phyloP scores from a whole-genome alignment of 1,140 invertebrate species.

The Cydia fagiglandana region DNA sequence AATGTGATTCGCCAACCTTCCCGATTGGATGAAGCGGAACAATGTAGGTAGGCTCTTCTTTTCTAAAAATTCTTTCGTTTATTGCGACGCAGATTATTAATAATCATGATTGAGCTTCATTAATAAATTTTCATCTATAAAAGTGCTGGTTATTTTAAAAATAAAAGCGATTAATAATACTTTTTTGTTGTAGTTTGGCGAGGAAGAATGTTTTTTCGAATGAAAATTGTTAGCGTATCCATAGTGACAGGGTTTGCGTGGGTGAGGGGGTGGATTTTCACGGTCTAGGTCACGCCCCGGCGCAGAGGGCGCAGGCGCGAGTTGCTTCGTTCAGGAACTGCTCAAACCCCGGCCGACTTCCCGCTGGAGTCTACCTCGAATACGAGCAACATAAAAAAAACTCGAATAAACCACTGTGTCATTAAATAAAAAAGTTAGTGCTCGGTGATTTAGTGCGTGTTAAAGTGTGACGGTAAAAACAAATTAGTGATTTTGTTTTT shows the following conservation, averaged over 20 bases:
- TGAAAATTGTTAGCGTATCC: conserved; percentile 56
- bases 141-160: background rate
- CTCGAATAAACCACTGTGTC: conserved; percentile 23
- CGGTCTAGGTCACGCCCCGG: conserved; percentile 79
- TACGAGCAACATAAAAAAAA: background rate
- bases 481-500: too few relatives aligned
- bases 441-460: too few relatives aligned
- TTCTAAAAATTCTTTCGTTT: conserved; percentile 42
- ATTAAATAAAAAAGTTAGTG: background rate
- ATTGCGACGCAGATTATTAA: conserved; percentile 33
- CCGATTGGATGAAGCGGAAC: conserved; percentile 55
- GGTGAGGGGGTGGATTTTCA: conserved; percentile 73
- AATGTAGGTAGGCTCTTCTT: conserved; percentile 45
- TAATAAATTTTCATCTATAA: background rate
- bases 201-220: conserved; percentile 38
- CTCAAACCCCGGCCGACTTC: conserved; percentile 56
- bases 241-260: conserved; percentile 64
- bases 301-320: conserved; percentile 60
- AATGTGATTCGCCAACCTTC: conserved; percentile 47
- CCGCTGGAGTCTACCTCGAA: conserved; percentile 44
- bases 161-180: background rate
- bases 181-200: conserved; percentile 5
- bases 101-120: background rate
- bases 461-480: too few relatives aligned
- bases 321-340: conserved; percentile 50